phyloP scores from a whole-genome alignment of 92 coral and sea anemone genomes.

The Palythoa grandiflora region DNA sequence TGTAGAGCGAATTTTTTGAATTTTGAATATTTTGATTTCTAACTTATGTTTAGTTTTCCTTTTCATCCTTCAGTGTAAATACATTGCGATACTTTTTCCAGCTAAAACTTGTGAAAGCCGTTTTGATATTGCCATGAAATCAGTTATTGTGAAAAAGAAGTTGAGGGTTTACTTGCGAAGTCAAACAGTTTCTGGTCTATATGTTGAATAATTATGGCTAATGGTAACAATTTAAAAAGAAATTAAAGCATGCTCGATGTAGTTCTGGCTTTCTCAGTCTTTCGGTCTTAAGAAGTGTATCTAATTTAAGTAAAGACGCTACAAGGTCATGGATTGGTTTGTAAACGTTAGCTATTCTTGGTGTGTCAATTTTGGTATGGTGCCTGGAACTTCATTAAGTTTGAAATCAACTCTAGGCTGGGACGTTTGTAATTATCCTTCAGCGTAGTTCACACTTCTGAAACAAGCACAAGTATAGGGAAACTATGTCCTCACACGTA shows the following conservation, averaged over 20 bases:
- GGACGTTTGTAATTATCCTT: too few species aligned
- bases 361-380: too few species aligned
- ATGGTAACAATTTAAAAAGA: too few species aligned
- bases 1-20: background rate
- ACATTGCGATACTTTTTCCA: background rate
- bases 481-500: too few species aligned
- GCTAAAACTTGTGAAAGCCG: background rate
- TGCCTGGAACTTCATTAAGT: background rate
- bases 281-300: conserved; percentile 14
- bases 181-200: background rate
- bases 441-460: too few species aligned
- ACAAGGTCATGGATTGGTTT: background rate
- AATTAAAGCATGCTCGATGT: background rate
- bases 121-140: too few species aligned
- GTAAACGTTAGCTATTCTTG: background rate
- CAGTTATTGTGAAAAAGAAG: background rate
- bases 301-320: background rate
- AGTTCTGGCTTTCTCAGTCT: background rate
- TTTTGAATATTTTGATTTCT: background rate
- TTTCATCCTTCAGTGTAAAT: conserved; percentile 18
- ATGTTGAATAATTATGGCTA: background rate
- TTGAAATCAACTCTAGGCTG: too few species aligned
- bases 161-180: background rate
- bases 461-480: too few species aligned
- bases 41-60: background rate